Conservation (phyloP, 2,113 vertebrate species). For the Thinocorus orbignyianus region DNA sequence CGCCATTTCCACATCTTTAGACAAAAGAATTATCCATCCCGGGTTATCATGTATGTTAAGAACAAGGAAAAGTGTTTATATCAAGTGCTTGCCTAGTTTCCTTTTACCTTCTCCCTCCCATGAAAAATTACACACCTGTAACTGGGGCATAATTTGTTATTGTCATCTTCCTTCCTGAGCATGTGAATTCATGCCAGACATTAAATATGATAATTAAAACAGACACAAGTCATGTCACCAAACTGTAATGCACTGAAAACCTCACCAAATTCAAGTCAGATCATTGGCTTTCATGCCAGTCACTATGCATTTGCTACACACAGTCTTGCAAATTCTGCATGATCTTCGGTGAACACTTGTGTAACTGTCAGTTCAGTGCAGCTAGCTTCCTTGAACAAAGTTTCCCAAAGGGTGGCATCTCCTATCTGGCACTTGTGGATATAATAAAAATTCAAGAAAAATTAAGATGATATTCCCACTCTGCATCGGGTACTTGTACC, state of each 20-base stretch:
- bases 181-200: neutral
- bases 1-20: neutral
- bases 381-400: neutral
- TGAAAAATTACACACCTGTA: neutral
- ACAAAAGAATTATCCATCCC: neutral
- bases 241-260: neutral
- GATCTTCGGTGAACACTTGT: neutral
- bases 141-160: neutral
- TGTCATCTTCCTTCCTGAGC: neutral
- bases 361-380: neutral
- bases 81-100: neutral
- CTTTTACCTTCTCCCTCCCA: neutral
- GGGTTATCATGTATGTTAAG: neutral
- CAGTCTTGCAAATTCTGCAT: neutral
- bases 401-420: neutral
- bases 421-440: neutral
- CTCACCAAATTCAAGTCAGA: neutral
- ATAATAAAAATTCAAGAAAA: too few species aligned
- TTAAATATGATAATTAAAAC: neutral
- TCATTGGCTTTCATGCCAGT: neutral
- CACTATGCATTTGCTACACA: neutral
- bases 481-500: neutral
- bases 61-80: neutral
- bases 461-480: neutral
- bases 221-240: neutral